Conservation (phyloP, 2,113 vertebrate genomes). For the Poecilia latipinna region DNA sequence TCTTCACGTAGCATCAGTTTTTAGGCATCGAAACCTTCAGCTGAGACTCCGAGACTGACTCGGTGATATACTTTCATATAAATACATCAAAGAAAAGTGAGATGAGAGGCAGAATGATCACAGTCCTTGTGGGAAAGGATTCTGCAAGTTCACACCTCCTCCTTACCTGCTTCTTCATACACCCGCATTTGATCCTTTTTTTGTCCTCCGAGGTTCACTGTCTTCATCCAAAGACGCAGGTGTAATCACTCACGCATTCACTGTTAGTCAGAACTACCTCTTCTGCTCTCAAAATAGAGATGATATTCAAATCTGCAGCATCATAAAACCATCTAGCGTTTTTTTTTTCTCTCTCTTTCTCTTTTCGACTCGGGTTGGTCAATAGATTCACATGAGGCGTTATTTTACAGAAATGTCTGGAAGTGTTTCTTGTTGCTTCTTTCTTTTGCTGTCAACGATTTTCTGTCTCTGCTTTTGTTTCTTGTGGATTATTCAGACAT, state of each 20-base stretch:
- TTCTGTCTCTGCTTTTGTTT: background rate
- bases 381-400: conserved; percentile 4
- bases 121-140: conserved; percentile 43
- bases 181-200: conserved; percentile 37
- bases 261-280: conserved; percentile 40
- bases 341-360: conserved; percentile 5
- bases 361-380: conserved; percentile 21
- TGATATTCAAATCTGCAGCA: conserved; percentile 37
- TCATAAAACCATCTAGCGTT: conserved; percentile 9
- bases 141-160: conserved; percentile 53
- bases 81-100: conserved; percentile 56
- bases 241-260: conserved; percentile 57
- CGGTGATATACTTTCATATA: conserved; percentile 47
- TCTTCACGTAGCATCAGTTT: conserved; percentile 23
- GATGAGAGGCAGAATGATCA: conserved; percentile 59
- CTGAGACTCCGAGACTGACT: conserved; percentile 29
- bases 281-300: conserved; percentile 43
- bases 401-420: conserved; percentile 25
- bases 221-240: conserved; percentile 60
- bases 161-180: conserved; percentile 54
- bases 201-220: conserved; percentile 13
- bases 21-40: conserved; percentile 16
- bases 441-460: conserved; percentile 23
- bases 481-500: conserved; percentile 1
- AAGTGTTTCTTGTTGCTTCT: conserved; percentile 35